A percentile compares a stretch with the other conserved stretches of the same genome.
Conservation (phyloP, 1,140 invertebrate genomes). For the Eumaeus atala region DNA sequence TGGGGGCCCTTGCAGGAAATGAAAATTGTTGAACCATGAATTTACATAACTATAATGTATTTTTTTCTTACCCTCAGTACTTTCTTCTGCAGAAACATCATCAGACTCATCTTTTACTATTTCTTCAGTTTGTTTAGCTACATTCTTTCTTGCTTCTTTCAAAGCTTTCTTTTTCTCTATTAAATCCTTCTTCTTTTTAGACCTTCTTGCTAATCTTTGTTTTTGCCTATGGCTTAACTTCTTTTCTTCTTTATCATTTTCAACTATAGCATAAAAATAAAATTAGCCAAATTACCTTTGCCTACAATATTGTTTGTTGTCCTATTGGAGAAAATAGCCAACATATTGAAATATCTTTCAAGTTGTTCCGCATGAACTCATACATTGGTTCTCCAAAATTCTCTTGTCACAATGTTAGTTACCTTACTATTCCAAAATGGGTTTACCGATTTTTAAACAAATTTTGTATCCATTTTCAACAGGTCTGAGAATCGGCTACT, state of each 20-base stretch:
- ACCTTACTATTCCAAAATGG: no score
- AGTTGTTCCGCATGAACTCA: no score
- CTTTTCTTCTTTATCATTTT: constrained; percentile 71
- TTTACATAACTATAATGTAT: no score
- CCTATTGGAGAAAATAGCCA: no score
- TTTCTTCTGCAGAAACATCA: constrained; percentile 39
- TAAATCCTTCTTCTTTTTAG: constrained; percentile 74
- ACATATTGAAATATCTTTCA: no score
- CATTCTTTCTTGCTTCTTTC: constrained; percentile 67
- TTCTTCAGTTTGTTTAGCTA: constrained; percentile 45
- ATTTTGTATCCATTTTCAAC: no score
- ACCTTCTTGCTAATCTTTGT: constrained; percentile 78
- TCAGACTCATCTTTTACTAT: constrained; percentile 31
- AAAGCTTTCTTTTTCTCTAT: constrained; percentile 66
- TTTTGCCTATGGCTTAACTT: constrained; percentile 81
- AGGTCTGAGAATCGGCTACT: no score
- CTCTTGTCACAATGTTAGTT: no score
- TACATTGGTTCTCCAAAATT: no score
- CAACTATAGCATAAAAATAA: constrained; percentile 35
- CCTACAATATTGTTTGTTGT: neutral
- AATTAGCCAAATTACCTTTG: neutral
- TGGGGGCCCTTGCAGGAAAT: no score
- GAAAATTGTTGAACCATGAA: no score
- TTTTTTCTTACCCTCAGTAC: constrained; percentile 31
- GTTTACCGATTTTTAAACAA: no score